Conservation (phyloP, 2,888 invertebrate genomes). For the Biston stratarius region DNA sequence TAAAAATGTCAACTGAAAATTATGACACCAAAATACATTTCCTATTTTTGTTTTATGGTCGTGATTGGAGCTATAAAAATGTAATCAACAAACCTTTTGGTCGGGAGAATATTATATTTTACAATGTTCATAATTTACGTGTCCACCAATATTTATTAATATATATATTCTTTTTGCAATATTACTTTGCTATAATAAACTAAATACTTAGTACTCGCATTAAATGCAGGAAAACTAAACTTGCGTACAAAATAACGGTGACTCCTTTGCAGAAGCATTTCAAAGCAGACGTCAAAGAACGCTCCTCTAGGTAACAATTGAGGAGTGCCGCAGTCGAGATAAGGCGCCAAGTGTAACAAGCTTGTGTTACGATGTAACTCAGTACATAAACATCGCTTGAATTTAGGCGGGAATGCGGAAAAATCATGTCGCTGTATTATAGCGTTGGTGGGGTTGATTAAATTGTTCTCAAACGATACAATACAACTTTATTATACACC, state of each 20-base stretch:
- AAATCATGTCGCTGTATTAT: too few species aligned
- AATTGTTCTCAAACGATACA: too few species aligned
- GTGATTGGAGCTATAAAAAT: conserved; percentile 54
- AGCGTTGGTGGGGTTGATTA: too few species aligned
- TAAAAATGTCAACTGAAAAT: conserved; percentile 86
- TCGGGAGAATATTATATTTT: conserved; percentile 6
- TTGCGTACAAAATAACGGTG: conserved; percentile 28
- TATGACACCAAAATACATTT: conserved; percentile 85
- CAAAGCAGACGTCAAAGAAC: conserved; percentile 51
- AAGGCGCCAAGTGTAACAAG: conserved; percentile 72
- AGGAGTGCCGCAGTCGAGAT: conserved; percentile 77
- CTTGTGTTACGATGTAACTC: conserved; percentile 49
- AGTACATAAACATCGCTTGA: conserved; percentile 9
- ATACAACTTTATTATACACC: too few species aligned
- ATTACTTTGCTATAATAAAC: neutral
- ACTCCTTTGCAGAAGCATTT: conserved; percentile 51
- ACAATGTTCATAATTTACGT: neutral
- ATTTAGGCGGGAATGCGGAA: too few species aligned
- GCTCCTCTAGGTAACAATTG: conserved; percentile 55
- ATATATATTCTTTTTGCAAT: neutral
- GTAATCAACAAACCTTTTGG: conserved; percentile 19
- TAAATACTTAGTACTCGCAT: neutral
- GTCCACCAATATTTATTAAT: neutral
- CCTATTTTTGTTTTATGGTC: conserved; percentile 75
- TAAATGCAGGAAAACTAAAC: neutral